Evolutionary conservation across 2,797 vertebrate species (phyloP).

Genomic region (Podarcis lilfordi): DNA sequence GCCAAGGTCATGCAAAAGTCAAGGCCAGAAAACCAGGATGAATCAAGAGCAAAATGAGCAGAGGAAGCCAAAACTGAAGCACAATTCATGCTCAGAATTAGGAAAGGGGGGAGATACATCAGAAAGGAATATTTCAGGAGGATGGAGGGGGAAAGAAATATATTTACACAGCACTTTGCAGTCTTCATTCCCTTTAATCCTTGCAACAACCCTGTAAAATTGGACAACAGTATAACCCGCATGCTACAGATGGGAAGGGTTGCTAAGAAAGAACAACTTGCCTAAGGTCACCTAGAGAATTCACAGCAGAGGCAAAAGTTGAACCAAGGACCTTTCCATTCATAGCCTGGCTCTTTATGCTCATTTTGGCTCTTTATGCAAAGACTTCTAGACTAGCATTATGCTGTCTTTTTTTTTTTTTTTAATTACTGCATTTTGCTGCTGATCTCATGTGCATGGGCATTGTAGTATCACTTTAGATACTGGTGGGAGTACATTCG

Average conservation of each 20-base stretch:
- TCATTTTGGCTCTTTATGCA: too few species aligned
- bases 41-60: neutral
- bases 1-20: constrained; percentile 31
- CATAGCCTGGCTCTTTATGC: neutral
- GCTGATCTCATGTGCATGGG: neutral
- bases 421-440: neutral
- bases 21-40: constrained; percentile 3
- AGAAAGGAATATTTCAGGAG: neutral
- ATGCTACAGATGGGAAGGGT: neutral
- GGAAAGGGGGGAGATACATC: neutral
- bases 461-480: too few species aligned
- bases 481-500: too few species aligned
- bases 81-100: neutral
- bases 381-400: too few species aligned
- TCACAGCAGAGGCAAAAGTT: neutral
- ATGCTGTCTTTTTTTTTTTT: too few species aligned
- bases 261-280: neutral
- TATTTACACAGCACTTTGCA: neutral
- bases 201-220: neutral
- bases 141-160: neutral
- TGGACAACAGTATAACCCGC: neutral
- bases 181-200: neutral
- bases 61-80: neutral
- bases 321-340: neutral
- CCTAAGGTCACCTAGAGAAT: neutral